Conservation (phyloP, 2,113 vertebrate genomes). For the Nothobranchius furzeri region DNA sequence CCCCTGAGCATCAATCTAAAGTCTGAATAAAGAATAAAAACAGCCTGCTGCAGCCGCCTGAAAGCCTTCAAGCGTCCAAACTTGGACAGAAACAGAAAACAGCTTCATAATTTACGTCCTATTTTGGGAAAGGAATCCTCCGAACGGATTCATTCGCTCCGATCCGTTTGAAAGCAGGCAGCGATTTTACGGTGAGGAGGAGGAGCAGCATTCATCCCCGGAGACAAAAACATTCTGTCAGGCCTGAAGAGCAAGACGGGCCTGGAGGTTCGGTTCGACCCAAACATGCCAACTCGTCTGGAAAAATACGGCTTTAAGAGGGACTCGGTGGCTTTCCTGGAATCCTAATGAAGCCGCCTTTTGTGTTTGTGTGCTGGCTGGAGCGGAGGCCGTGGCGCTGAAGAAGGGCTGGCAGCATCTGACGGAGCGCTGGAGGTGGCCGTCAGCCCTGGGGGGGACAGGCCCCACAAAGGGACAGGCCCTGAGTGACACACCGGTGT, state of each 20-base stretch:
- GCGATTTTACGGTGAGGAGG: slow-evolving; percentile 31
- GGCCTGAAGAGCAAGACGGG: slow-evolving; percentile 40
- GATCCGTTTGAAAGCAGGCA: slow-evolving; percentile 26
- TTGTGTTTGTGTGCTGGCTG: slow-evolving; percentile 76
- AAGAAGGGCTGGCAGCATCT: slow-evolving; percentile 58
- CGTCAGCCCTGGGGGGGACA: slow-evolving; percentile 59
- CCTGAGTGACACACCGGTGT: slow-evolving; percentile 57
- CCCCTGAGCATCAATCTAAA: background rate
- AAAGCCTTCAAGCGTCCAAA: background rate
- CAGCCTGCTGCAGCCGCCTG: background rate
- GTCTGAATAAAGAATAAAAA: background rate
- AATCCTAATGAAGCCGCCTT: slow-evolving; percentile 82
- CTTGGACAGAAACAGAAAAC: too few relatives aligned
- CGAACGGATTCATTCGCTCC: slow-evolving; percentile 22
- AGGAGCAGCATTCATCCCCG: slow-evolving; percentile 40
- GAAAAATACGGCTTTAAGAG: slow-evolving; percentile 71
- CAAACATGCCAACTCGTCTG: slow-evolving; percentile 56
- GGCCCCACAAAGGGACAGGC: slow-evolving; percentile 43
- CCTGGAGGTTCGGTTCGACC: slow-evolving; percentile 46
- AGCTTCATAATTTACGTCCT: background rate
- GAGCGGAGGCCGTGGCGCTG: slow-evolving; percentile 62
- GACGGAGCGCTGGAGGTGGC: too few relatives aligned
- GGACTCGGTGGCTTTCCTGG: slow-evolving; percentile 49
- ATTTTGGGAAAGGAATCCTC: background rate
- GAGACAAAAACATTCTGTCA: slow-evolving; percentile 59